phyloP scores from a whole-genome alignment of 2,113 vertebrate genomes.

The Microcebus tavaratra region DNA sequence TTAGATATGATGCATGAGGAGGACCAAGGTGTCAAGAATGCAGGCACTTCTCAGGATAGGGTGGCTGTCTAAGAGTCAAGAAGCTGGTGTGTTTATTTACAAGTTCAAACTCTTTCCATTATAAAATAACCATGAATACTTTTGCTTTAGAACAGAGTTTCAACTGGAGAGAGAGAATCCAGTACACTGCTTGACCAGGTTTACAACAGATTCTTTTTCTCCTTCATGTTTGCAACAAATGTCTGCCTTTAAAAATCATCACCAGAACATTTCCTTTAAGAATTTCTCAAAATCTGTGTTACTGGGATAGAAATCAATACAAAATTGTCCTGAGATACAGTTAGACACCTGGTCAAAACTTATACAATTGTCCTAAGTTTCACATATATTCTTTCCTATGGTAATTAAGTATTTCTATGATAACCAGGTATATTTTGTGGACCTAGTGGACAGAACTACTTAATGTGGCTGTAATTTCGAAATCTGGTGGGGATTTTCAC shows the following conservation, averaged over 20 bases:
- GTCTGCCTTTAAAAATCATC: not conserved
- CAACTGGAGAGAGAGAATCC: not conserved
- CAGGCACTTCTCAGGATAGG: too few relatives aligned
- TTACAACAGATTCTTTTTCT: not conserved
- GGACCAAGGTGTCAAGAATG: not conserved
- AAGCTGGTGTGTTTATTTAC: not conserved
- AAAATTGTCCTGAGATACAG: not conserved
- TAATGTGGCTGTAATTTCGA: not conserved
- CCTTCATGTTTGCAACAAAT: not conserved
- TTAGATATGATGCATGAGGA: not conserved
- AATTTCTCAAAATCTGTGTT: not conserved
- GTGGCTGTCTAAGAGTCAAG: not conserved
- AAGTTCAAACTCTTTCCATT: not conserved
- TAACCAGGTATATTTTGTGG: not conserved
- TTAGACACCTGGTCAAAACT: not conserved
- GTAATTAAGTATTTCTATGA: not conserved
- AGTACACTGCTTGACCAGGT: not conserved
- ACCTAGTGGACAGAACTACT: not conserved
- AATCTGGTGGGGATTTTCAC: not conserved
- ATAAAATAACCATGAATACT: not conserved
- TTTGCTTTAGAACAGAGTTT: not conserved
- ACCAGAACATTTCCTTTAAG: not conserved
- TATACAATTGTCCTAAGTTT: not conserved
- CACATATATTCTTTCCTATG: not conserved
- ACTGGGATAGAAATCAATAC: not conserved